Percentiles rank a stretch among this genome's conserved stretches.
phyloP scores from a whole-genome alignment of 2,113 vertebrate species.

The Vanacampus margaritifer region DNA sequence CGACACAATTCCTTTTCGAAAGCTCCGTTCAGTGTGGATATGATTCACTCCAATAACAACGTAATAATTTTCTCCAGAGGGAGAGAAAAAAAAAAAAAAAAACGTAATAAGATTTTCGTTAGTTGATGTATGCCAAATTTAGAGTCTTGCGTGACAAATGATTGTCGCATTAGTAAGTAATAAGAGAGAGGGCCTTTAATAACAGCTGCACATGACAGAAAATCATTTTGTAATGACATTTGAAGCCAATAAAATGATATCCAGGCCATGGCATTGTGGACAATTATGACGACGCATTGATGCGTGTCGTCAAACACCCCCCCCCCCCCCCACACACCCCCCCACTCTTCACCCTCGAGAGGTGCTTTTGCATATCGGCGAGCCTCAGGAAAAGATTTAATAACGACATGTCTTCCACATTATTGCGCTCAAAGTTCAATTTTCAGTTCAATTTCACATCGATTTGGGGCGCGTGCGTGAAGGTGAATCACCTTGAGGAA shows the following conservation, averaged over 20 bases:
- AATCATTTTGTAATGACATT: conserved; percentile 2
- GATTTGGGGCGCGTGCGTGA: conserved; percentile 68
- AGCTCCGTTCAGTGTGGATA: not conserved
- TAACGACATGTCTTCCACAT: conserved; percentile 69
- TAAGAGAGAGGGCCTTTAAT: not conserved
- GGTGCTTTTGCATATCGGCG: conserved; percentile 27
- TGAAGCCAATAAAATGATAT: conserved; percentile 1
- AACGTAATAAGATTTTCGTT: not conserved
- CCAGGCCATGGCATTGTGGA: not conserved
- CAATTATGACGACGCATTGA: conserved; percentile 1
- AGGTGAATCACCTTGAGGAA: conserved; percentile 72
- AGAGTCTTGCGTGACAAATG: not conserved
- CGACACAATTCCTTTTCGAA: not conserved
- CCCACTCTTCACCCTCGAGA: not conserved
- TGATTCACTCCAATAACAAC: not conserved
- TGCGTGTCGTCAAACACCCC: not conserved
- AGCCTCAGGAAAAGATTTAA: conserved; percentile 62
- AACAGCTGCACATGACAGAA: not conserved
- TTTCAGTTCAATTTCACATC: conserved; percentile 74
- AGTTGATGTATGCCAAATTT: not conserved
- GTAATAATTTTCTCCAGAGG: too few species aligned
- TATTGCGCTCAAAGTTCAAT: conserved; percentile 68
- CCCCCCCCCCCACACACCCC: not conserved
- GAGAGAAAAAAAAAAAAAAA: too few species aligned
- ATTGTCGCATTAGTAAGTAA: not conserved